A percentile compares a stretch with the other conserved stretches of the same genome.
Conservation (phyloP, 2,888 invertebrate species). For the Dynastes tityus region DNA sequence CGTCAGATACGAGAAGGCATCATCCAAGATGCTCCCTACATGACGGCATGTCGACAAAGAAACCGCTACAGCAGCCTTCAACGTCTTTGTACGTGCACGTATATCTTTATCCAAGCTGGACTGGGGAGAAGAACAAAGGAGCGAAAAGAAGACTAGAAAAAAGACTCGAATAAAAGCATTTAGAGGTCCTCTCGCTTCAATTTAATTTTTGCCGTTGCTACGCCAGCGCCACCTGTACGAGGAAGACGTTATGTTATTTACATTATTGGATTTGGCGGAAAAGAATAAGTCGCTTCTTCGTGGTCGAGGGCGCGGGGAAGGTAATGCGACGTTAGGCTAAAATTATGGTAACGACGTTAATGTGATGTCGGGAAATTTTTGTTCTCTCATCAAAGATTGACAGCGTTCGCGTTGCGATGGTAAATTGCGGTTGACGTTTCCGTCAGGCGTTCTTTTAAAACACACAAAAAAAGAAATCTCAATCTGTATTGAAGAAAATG, state of each 20-base stretch:
- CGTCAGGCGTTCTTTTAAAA: too few relatives aligned
- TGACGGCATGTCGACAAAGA: not conserved
- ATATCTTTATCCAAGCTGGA: constrained; percentile 64
- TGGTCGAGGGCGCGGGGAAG: constrained; percentile 18
- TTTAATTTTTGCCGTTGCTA: constrained; percentile 53
- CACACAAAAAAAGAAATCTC: too few relatives aligned
- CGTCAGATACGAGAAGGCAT: not conserved
- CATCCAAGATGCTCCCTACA: not conserved
- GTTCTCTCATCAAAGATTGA: constrained; percentile 3
- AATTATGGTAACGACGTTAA: constrained; percentile 43
- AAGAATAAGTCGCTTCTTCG: not conserved
- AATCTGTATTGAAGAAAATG: too few relatives aligned
- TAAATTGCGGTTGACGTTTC: constrained; percentile 2
- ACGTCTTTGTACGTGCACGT: constrained; percentile 58
- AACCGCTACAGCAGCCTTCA: constrained; percentile 4
- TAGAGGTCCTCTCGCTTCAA: constrained; percentile 54
- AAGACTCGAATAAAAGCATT: constrained; percentile 52
- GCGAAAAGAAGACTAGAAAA: not conserved
- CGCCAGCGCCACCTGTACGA: not conserved
- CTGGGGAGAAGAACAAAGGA: constrained; percentile 36
- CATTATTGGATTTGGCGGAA: constrained; percentile 27
- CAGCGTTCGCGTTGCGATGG: not conserved
- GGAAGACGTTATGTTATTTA: constrained; percentile 28
- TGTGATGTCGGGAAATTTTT: constrained; percentile 17
- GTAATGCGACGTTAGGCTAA: constrained; percentile 16